A percentile compares a stretch with the other conserved stretches of the same genome.
These are phyloP conservation scores for Diadophis punctatus DNA, from an alignment of 2,113 vertebrate genomes.

Conservation along the genomic window DNA sequence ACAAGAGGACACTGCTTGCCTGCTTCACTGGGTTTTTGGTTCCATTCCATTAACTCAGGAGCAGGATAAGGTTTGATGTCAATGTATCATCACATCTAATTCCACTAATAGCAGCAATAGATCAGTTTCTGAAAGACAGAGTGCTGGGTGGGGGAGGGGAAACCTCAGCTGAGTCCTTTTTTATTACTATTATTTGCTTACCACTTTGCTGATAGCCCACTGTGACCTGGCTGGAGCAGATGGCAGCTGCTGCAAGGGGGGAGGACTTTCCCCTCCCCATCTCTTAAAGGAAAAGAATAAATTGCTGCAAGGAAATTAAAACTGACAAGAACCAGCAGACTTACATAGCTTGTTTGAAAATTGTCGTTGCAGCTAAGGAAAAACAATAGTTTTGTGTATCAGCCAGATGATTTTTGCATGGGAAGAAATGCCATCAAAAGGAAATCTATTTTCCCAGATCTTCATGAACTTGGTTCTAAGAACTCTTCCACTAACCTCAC, in stretches of 20 bases:
- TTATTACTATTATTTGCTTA: background rate
- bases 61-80: background rate
- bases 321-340: background rate
- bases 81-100: background rate
- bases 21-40: background rate
- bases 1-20: background rate
- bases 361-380: background rate
- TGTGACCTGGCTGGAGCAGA: background rate
- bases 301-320: background rate
- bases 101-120: conserved; percentile 16
- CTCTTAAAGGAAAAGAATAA: background rate
- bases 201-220: background rate
- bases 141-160: background rate
- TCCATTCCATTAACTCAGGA: conserved; percentile 20
- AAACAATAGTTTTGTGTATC: background rate
- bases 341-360: background rate
- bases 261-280: background rate
- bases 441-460: background rate
- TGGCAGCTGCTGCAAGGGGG: background rate
- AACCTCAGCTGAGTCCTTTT: background rate
- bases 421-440: background rate
- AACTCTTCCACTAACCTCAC: background rate
- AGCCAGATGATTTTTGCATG: background rate
- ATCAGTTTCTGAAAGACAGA: background rate
- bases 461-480: background rate